Evolutionary conservation across 2,888 invertebrate species (phyloP), one percentile per base, ranked within the genome.

Genomic region (Trypoxylon attenuatum): DNA sequence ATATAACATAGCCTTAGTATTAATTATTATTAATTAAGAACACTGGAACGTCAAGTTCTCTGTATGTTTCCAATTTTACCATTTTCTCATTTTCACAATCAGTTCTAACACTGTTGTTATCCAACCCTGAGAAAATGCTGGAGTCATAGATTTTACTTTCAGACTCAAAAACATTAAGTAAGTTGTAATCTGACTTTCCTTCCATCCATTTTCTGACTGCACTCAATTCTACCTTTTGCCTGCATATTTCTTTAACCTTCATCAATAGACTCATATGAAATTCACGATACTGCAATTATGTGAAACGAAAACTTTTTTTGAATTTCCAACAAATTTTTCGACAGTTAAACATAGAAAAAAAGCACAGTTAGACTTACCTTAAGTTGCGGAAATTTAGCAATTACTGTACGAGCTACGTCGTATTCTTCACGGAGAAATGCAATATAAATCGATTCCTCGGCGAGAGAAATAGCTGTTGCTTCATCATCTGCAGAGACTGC

Each of bases 401-500:
- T 71, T 8, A 85, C 47, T 18, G 43, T 59, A 22, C 61, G 69
- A 1, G 80, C 82, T 15, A 47, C 25, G 2, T 58, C 23, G 18
- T 62, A 73, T 15, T 85, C 72, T 2, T 57, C 71, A 13, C 55
- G 58, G 3, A 69, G 45, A 1, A 87, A 71, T 39, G 78, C 70
- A 42, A 71, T 63, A 6, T 52, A 63, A 8, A 86, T 54, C 16
- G 83, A 77, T 72, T 82, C 76, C 13, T 84, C 79, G 8, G 77
- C 78, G 23, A 85, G 49, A 0, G 79, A 73, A 25, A 71, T 76
- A n/a, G 64, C 61, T 1, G 81, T 70, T 19, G 69, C 71, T 0
- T 69, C 50, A 39, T 87, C 74, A 2, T 75, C 47, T 5, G 71
- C 73, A 13, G 73, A 39, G 22, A 73, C 22, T 1, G 93, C 92